These are phyloP conservation scores for Vimba vimba DNA, from an alignment of 2,113 vertebrate species.

Conservation along the genomic window DNA sequence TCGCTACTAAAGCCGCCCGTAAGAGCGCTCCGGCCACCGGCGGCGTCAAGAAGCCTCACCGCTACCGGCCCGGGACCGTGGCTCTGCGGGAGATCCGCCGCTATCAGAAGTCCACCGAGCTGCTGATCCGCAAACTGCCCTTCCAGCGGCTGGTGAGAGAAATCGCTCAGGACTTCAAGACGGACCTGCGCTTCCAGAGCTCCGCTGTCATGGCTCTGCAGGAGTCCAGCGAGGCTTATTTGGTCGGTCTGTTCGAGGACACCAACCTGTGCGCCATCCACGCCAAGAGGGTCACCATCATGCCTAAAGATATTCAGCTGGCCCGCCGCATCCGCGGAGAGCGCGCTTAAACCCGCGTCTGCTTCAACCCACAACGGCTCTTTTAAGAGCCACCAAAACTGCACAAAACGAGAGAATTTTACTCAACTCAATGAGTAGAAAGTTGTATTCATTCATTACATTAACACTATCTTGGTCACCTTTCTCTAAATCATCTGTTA, in stretches of 20 bases:
- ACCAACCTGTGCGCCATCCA: conserved; percentile 11
- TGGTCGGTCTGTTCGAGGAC: conserved; percentile 31
- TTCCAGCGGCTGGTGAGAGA: conserved; percentile 52
- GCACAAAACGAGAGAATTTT: too few relatives aligned
- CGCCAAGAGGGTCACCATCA: conserved; percentile 79
- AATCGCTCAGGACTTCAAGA: conserved; percentile 51
- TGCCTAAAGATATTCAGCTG: conserved; percentile 84
- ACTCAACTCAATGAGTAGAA: too few relatives aligned
- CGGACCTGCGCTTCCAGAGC: conserved; percentile 42
- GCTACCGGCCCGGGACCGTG: too few relatives aligned
- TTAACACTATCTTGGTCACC: too few relatives aligned
- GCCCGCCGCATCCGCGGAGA: conserved; percentile 18
- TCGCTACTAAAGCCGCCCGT: conserved; percentile 9
- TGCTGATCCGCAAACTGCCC: conserved; percentile 46
- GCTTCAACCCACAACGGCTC: too few relatives aligned
- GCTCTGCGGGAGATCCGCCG: too few relatives aligned
- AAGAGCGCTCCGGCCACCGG: conserved; percentile 42
- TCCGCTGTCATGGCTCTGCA: conserved; percentile 45
- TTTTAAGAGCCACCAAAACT: too few relatives aligned
- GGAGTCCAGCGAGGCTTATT: conserved; percentile 30
- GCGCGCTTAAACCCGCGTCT: background rate
- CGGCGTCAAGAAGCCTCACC: background rate
- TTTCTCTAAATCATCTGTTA: too few relatives aligned
- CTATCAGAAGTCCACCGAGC: too few relatives aligned
- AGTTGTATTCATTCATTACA: too few relatives aligned